Base-by-base conservation (phyloP, 2,797 vertebrate genomes). In the Schizopygopsis malacanthus region DNA sequence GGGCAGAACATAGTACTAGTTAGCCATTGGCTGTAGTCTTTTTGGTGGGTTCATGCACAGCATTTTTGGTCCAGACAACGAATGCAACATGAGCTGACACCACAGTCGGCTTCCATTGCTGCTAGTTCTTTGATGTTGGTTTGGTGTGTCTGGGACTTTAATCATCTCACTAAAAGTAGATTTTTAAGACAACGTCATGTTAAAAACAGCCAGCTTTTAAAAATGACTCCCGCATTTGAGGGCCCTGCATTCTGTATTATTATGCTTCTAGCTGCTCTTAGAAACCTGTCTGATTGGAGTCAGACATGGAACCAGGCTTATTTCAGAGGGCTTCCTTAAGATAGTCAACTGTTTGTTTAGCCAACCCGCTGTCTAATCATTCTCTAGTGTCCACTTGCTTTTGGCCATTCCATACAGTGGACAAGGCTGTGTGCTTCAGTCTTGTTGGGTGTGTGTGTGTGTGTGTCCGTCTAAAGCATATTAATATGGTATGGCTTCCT, bases 401-500 rank as follows among this genome's bases (percentile, higher is more conserved):
- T 52, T 67, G 25, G 18, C 25, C 25, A 5, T 67, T n/a, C 47
- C 25, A 54, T 39, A 52, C 28, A 73, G 25, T 56, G 69, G 37
- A 73, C 25, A 67, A 61, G 45, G 16, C 4, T 61, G 3, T 80
- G n/a, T 65, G 41, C 15, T 61, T 25, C 1, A 65, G 61, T 81
- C 41, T 67, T 72, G 70, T 82, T 79, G 39, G 81, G 8, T 84
- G 12, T 16, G 41, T 88, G 83, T 54, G 7, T 61, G 28, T 43
- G 12, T 45, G 56, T 79, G 79, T 67, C 8, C 33, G 54, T 79
- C 6, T 65, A 33, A 67, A 59, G 8, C 52, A n/a, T 13, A 25
- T 41, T 28, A 69, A 70, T 78, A 28, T 76, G 25, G 33, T 59
- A 33, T 47, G 76, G 50, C 16, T 87, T 81, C 59, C 70, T 85